Conservation (phyloP, 2,113 vertebrate species). For the Podarcis cretensis region DNA sequence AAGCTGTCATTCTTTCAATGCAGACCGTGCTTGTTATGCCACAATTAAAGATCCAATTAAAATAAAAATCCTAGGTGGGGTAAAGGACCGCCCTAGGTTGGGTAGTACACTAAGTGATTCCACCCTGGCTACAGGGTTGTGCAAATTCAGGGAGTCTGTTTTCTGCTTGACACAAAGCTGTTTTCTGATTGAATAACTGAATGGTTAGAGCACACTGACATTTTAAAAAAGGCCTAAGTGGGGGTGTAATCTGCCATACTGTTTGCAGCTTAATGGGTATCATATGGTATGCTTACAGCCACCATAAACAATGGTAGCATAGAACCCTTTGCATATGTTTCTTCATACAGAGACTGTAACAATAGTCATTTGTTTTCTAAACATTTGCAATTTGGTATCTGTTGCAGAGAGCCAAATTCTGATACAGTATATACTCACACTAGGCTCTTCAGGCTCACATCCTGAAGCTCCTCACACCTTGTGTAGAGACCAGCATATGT, state of each 20-base stretch:
- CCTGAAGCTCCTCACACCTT: no score
- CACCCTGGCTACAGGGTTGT: no score
- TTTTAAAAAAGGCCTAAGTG: not conserved
- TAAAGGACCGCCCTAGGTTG: no score
- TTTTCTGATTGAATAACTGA: no score
- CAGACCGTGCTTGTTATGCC: no score
- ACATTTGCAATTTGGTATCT: constrained; percentile 6
- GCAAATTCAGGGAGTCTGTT: not conserved
- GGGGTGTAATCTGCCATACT: not conserved
- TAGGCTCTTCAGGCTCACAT: not conserved
- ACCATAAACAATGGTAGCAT: not conserved
- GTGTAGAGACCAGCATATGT: no score
- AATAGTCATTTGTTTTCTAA: not conserved
- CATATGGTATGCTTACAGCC: not conserved
- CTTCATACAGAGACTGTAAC: fast-evolving
- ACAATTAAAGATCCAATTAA: no score
- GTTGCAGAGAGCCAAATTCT: not conserved
- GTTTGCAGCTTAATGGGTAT: not conserved
- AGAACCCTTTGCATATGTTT: fast-evolving
- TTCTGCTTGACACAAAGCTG: not conserved
- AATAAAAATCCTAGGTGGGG: no score
- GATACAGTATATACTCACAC: not conserved
- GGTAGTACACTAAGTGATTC: no score
- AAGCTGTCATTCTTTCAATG: no score
- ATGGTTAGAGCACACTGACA: not conserved